Evolutionary conservation across 2,797 vertebrate species (phyloP).

Genomic region (Geotrypetes seraphini): DNA sequence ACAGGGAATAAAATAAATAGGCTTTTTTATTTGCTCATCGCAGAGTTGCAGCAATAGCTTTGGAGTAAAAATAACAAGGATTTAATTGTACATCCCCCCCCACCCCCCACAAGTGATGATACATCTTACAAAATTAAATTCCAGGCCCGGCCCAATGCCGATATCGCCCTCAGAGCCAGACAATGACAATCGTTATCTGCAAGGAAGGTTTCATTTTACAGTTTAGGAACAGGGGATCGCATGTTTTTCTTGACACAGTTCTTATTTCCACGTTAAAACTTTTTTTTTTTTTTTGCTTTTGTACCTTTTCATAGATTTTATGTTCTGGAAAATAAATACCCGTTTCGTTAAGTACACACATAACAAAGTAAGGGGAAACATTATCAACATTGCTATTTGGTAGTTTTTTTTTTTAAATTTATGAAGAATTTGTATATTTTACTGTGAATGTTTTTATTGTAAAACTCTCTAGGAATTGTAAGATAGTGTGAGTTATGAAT

Average conservation of each 20-base stretch:
- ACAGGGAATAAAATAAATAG: slow-evolving; percentile 64
- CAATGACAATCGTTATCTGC: slow-evolving; percentile 36
- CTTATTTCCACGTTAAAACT: slow-evolving; percentile 50
- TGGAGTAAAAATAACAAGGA: slow-evolving; percentile 72
- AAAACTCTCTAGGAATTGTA: too few relatives aligned
- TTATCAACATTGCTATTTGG: too few relatives aligned
- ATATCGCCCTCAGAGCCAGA: slow-evolving; percentile 61
- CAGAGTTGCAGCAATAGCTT: slow-evolving; percentile 63
- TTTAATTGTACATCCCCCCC: slow-evolving; percentile 71
- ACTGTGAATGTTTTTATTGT: too few relatives aligned
- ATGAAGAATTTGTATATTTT: too few relatives aligned
- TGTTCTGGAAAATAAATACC: too few relatives aligned
- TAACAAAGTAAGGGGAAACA: too few relatives aligned
- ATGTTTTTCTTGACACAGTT: slow-evolving; percentile 42
- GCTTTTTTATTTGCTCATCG: slow-evolving; percentile 73
- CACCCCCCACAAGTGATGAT: slow-evolving; percentile 75
- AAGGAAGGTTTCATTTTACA: slow-evolving; percentile 27
- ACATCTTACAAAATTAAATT: slow-evolving; percentile 78
- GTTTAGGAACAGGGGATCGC: slow-evolving; percentile 42
- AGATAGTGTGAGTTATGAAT: too few relatives aligned
- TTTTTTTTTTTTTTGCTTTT: slow-evolving; percentile 50
- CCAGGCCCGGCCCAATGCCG: slow-evolving; percentile 65
- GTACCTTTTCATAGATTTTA: too few relatives aligned
- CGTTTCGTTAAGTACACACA: too few relatives aligned
- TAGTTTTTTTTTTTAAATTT: too few relatives aligned